Conservation (phyloP, 2,113 vertebrate genomes). For the Tenebrosternarchus preto region DNA sequence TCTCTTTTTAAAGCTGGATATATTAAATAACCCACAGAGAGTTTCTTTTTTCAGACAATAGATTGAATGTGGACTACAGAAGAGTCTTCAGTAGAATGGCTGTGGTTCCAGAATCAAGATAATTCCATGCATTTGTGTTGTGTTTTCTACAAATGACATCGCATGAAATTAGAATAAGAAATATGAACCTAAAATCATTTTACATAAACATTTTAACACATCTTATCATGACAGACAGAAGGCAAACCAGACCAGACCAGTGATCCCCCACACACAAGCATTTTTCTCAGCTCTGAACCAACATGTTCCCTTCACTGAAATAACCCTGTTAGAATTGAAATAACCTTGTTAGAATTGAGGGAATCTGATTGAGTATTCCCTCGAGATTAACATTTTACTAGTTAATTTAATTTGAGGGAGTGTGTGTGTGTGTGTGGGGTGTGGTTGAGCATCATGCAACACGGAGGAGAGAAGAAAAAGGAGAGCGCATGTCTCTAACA, state of each 20-base stretch:
- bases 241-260: neutral
- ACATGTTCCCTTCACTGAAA: conserved; percentile 34
- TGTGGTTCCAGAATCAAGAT: neutral
- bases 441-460: conserved; percentile 64
- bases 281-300: conserved; percentile 15
- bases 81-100: neutral
- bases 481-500: conserved; percentile 85
- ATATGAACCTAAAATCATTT: conserved; percentile 29
- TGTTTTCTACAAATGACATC: conserved; percentile 12
- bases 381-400: conserved; percentile 82
- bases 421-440: conserved; percentile 46
- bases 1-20: neutral
- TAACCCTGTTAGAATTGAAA: conserved; percentile 60
- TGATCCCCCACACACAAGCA: neutral
- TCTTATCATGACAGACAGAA: conserved; percentile 26
- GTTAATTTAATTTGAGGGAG: conserved; percentile 84
- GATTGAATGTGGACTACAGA: conserved; percentile 6
- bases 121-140: neutral
- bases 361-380: conserved; percentile 72
- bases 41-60: conserved; percentile 24
- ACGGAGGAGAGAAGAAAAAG: conserved; percentile 66
- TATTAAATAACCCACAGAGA: conserved; percentile 14
- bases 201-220: conserved; percentile 14
- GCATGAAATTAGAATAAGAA: conserved; percentile 8
- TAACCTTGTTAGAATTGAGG: conserved; percentile 63